Evolutionary conservation across 1,140 invertebrate genomes (phyloP).

Genomic region (Eubasilissa regina): DNA sequence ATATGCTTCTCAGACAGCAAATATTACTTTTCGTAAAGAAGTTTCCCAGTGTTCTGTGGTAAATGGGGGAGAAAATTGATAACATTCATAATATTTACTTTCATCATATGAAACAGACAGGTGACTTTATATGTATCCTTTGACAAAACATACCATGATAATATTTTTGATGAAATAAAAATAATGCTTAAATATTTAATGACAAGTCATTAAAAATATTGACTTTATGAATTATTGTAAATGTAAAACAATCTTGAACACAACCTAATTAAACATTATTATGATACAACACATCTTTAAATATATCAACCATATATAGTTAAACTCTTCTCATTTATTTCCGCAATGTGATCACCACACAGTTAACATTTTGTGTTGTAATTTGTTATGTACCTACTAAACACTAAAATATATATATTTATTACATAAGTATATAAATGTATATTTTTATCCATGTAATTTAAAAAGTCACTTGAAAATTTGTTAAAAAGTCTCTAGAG

Average conservation of each 20-base stretch:
- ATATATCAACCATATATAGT: slow-evolving; percentile 58
- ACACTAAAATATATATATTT: slow-evolving; percentile 57
- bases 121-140: too few relatives aligned
- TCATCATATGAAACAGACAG: too few relatives aligned
- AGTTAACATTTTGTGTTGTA: slow-evolving; percentile 56
- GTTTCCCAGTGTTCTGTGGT: too few relatives aligned
- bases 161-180: too few relatives aligned
- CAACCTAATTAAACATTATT: slow-evolving; percentile 46
- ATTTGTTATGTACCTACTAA: slow-evolving; percentile 61
- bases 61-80: too few relatives aligned
- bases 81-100: too few relatives aligned
- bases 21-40: too few relatives aligned
- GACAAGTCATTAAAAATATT: too few relatives aligned
- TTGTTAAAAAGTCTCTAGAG: slow-evolving; percentile 61
- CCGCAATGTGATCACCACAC: slow-evolving; percentile 50
- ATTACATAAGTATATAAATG: slow-evolving; percentile 59
- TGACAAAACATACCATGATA: too few relatives aligned
- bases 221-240: slow-evolving; percentile 3
- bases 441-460: slow-evolving; percentile 59
- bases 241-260: slow-evolving; percentile 33
- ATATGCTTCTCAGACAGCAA: too few relatives aligned
- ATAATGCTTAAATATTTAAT: too few relatives aligned
- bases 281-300: slow-evolving; percentile 49
- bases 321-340: slow-evolving; percentile 58
- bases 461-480: slow-evolving; percentile 61